Evolutionary conservation across 2,888 invertebrate genomes (phyloP).

Genomic region (Synanthedon formicaeformis): DNA sequence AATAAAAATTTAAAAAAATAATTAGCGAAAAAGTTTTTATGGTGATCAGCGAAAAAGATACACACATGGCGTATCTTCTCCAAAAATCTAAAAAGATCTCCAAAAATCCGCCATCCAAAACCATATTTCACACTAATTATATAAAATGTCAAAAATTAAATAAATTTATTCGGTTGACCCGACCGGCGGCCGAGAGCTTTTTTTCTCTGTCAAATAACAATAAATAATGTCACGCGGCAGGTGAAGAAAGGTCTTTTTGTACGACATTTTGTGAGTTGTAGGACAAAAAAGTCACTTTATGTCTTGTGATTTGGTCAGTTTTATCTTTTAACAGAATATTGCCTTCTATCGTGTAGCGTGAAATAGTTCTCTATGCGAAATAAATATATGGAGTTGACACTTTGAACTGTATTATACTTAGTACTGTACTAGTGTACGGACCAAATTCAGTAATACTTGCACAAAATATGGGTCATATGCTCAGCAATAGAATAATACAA

Average conservation of each 20-base stretch:
- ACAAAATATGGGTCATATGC: too few species aligned
- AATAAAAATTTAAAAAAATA: neutral
- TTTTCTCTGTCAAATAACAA: slow-evolving; percentile 36
- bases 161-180: slow-evolving; percentile 40
- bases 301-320: slow-evolving; percentile 61
- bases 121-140: slow-evolving; percentile 65
- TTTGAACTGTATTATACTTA: too few species aligned
- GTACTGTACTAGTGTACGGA: too few species aligned
- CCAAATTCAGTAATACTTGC: too few species aligned
- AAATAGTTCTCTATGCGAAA: slow-evolving; percentile 41
- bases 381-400: slow-evolving; percentile 17
- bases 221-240: slow-evolving; percentile 56
- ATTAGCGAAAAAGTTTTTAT: too few species aligned
- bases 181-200: slow-evolving; percentile 13
- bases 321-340: slow-evolving; percentile 63
- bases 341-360: slow-evolving; percentile 48
- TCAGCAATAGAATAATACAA: too few species aligned
- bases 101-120: slow-evolving; percentile 20
- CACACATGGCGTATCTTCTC: too few species aligned
- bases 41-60: neutral
- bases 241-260: slow-evolving; percentile 50
- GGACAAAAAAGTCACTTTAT: slow-evolving; percentile 51
- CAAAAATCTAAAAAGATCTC: neutral
- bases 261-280: slow-evolving; percentile 16
- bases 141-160: slow-evolving; percentile 54